Evolutionary conservation across 2,113 vertebrate species (phyloP).

Genomic region (Pseudorectes ferrugineus): DNA sequence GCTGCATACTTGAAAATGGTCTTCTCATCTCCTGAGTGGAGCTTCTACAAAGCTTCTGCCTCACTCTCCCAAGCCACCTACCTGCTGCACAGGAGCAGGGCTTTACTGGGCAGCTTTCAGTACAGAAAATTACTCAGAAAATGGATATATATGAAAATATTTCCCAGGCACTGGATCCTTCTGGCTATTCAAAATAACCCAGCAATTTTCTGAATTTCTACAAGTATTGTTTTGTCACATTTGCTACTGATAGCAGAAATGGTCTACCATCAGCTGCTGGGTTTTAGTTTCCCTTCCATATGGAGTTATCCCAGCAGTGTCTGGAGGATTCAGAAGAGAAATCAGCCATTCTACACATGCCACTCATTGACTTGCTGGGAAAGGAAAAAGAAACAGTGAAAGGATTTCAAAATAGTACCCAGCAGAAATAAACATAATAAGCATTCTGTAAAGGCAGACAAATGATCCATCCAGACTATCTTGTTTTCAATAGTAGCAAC

Average conservation of each 20-base stretch:
- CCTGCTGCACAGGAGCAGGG: not conserved
- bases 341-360: not conserved
- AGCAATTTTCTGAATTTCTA: not conserved
- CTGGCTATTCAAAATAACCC: not conserved
- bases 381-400: not conserved
- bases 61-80: not conserved
- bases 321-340: not conserved
- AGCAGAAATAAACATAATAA: not conserved
- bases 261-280: not conserved
- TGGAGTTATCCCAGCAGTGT: not conserved
- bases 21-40: not conserved
- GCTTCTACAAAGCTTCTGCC: not conserved
- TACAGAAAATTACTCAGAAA: not conserved
- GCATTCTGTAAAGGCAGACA: not conserved
- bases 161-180: not conserved
- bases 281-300: not conserved
- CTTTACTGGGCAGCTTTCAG: not conserved
- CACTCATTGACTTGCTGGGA: not conserved
- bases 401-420: not conserved
- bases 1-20: not conserved
- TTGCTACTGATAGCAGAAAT: not conserved
- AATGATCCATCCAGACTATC: not conserved
- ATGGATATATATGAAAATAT: not conserved
- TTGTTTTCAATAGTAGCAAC: not conserved
- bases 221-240: not conserved